Percentiles rank a stretch among this genome's conserved stretches.
These are phyloP conservation scores for Alexandromys fortis DNA, from an alignment of 2,113 vertebrate genomes.

Conservation along the genomic window DNA sequence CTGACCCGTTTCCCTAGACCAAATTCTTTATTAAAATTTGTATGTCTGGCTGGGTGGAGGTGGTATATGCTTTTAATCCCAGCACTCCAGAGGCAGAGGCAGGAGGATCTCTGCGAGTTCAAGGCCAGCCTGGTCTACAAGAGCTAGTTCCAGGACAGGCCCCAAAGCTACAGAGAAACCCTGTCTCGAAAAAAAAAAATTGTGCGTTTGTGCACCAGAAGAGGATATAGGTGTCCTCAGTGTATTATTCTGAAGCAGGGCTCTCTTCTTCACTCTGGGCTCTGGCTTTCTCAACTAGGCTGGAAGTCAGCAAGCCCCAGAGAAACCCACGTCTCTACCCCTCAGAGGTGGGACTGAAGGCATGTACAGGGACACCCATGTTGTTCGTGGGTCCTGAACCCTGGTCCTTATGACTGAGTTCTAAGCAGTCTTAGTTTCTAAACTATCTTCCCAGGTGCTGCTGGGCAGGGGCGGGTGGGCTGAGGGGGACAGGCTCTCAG, in stretches of 20 bases:
- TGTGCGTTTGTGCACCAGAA: no score
- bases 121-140: no score
- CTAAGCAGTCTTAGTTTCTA: not conserved
- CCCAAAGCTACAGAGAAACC: no score
- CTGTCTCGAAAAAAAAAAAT: no score
- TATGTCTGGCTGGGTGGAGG: no score
- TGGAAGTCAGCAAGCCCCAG: not conserved
- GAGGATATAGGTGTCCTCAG: no score
- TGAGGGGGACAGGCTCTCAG: no score
- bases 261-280: not conserved
- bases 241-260: not conserved
- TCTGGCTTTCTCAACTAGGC: not conserved
- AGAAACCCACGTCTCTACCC: not conserved
- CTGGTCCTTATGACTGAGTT: not conserved
- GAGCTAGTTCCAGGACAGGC: no score
- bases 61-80: no score
- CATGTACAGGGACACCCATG: not conserved
- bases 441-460: not conserved
- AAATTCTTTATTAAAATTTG: not conserved
- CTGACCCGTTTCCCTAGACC: not conserved
- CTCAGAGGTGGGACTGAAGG: not conserved
- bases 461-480: no score
- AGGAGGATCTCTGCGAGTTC: no score
- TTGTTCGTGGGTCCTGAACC: not conserved
- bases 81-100: no score